These are phyloP conservation scores for Cyclophora albipunctata DNA, from an alignment of 2,888 invertebrate genomes.

Conservation along the genomic window DNA sequence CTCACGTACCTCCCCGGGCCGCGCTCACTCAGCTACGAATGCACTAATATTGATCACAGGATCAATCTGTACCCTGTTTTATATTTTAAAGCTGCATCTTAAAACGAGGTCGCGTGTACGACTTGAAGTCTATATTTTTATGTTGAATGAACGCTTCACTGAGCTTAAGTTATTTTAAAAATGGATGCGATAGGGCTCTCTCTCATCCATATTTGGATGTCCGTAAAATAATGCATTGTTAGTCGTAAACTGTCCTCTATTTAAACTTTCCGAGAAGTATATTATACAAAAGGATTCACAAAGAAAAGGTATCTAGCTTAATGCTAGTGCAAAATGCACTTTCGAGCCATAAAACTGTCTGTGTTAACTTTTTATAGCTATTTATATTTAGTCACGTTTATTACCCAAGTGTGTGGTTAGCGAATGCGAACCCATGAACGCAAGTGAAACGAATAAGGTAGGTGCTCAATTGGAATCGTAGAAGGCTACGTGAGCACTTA, in stretches of 20 bases:
- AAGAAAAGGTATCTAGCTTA: no score
- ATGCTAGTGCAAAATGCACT: no score
- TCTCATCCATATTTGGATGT: constrained; percentile 1
- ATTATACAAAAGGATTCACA: no score
- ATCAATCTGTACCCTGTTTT: constrained; percentile 31
- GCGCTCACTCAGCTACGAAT: constrained; percentile 50
- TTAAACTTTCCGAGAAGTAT: no score
- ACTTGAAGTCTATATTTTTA: constrained; percentile 15
- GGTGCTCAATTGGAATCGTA: constrained; percentile 44
- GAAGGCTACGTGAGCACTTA: constrained; percentile 59
- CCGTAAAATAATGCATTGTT: neutral
- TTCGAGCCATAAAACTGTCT: no score
- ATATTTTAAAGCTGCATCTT: constrained; percentile 22
- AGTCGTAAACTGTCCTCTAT: neutral
- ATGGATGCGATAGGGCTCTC: neutral
- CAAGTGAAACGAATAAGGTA: constrained; percentile 17
- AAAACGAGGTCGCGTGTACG: constrained; percentile 17
- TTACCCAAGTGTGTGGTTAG: no score
- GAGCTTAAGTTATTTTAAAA: constrained; percentile 11
- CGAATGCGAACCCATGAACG: no score
- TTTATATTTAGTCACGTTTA: no score
- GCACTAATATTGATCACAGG: constrained; percentile 58
- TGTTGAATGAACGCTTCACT: constrained; percentile 12
- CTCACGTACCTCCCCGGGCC: constrained; percentile 53
- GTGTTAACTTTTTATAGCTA: no score